Base-by-base conservation (phyloP, 1,140 invertebrate species). In the Dryas iulia region DNA sequence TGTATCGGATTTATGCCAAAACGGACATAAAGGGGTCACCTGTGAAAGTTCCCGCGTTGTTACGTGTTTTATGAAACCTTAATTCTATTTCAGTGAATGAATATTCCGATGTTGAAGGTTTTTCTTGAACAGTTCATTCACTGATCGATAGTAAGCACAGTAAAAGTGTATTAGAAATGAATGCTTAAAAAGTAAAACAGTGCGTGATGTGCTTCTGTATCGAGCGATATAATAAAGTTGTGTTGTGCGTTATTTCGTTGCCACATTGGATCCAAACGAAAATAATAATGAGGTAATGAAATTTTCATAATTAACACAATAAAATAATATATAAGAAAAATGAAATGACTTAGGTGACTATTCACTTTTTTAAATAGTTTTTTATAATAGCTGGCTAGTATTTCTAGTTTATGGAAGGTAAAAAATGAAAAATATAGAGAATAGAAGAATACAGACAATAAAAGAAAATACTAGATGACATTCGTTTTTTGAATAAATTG, bases 261-360 rank as follows among this genome's bases (percentile, higher is more conserved):
- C 69, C 86, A 88, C 87, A 86, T 88, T 89, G 86, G 87, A 89
- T 88, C 72, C 83, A 72, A 65, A 60, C 31, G 73, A 78, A 68
- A 77, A 78, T 68, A 77, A 78, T 68, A 57, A 89, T 89, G 86
- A 87, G 84, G 87, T 89, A 81, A 72, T 59, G 59, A 14, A 56
- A 21, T 47, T 21, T 47, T 47, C 21, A 18, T 21, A 14, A 7
- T 47, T 47, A 18, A 18, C 21, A 3, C 21, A 18, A 21, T 18
- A 47, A 47, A 47, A 47, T 18, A n/a, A n/a, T n/a, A n/a, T n/a
- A n/a, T n/a, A n/a, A n/a, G n/a, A n/a, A n/a, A n/a, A n/a, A n/a
- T n/a, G n/a, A n/a, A n/a, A n/a, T n/a, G n/a, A n/a, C n/a, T n/a
- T n/a, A n/a, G n/a, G n/a, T n/a, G n/a, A n/a, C n/a, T n/a, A n/a